Base-by-base conservation (phyloP, 2,888 invertebrate genomes). In the Entomobrya multifasciata region DNA sequence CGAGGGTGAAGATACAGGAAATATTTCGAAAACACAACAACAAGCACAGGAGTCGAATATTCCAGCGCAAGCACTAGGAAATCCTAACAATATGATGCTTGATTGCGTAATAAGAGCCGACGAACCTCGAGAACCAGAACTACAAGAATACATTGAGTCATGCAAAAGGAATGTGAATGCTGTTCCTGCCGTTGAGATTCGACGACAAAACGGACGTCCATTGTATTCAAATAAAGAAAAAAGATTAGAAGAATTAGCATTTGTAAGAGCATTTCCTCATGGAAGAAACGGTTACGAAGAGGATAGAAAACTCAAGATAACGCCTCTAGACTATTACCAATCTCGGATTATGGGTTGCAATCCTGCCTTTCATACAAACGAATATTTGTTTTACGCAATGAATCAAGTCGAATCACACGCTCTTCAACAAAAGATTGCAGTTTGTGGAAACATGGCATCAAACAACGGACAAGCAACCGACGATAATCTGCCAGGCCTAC, bases 261-360 rank as follows among this genome's bases (percentile, higher is more conserved):
- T 87, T 62, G n/a, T 60, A 1, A 57, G 74, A 57, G n/a, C 36
- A 8, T 79, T 87, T 55, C 87, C 84, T n/a, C 15, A 65, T 11
- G 87, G 87, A 2, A 3, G 2, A 25, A 13, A 55, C 2, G 87
- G 87, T 3, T n/a, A 76, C 22, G n/a, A 27, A 5, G 52, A 65
- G 27, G 22, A 20, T 2, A 36, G 87, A 5, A 27, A 30, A 27
- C 49, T 84, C 0, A 17, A 36, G 13, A 57, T 87, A 17, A 87
- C 87, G 1, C 67, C 74, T 1, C 22, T 84, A n/a, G 83, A 78
- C 15, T 87, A 87, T 17, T 87, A 62, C 25, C 87, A 87, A 41
- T 70, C 70, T 52, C 30, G 87, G 11, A 0, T 87, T 11, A 83
- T 87, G 87, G 55, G 72, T 0, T 6, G 0, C n/a, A 36, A 87